Base-by-base conservation (phyloP, 2,113 vertebrate genomes). In the Pituophis catenifer region DNA sequence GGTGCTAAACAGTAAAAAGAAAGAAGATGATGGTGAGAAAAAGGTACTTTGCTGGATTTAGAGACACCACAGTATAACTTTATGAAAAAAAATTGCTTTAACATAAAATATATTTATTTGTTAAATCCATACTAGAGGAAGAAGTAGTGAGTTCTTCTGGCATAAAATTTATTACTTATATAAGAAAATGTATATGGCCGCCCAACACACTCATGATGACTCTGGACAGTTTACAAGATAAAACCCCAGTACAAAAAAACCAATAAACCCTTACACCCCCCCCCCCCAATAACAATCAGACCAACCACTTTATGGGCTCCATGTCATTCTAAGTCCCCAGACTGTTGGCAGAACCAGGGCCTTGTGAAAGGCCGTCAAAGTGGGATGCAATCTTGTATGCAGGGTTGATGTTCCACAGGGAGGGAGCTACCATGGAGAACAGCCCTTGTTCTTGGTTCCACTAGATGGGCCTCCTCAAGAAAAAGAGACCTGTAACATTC, bases 21-120 rank as follows among this genome's bases (percentile, higher is more conserved):
- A 95, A 44, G 93, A 97, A 81, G 94, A 92, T 89, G 96, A 94
- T 12, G 95, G 96, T 59, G 95, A 96, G 93, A 75, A 86, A 65
- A 98, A 98, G 98, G 99, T 99, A 96, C 94, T 86, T 38, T 53
- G 44, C 90, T 54, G 94, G 88, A 55, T 88, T 89, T 0, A 53
- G 12, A 19, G 1, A 92, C 86, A 13, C 62, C 38, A 50, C 87
- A 19, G 33, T 13, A 4, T 57, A 48, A 58, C 15, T n/a, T 54
- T 88, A 87, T 91, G 29, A 5, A 15, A n/a, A n/a, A 87, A 88
- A 50, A 58, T 12, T 23, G 12, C 10, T 48, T 62, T 54, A 26
- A 38, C 8, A 89, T 21, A 23, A 54, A 57, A 55, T 44, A 3
- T 48, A 33, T 53, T 26, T 53, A 88, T 53, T 50, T 86, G 21